Conservation (phyloP, 2,888 invertebrate species). For the Microdon myrmicae region DNA sequence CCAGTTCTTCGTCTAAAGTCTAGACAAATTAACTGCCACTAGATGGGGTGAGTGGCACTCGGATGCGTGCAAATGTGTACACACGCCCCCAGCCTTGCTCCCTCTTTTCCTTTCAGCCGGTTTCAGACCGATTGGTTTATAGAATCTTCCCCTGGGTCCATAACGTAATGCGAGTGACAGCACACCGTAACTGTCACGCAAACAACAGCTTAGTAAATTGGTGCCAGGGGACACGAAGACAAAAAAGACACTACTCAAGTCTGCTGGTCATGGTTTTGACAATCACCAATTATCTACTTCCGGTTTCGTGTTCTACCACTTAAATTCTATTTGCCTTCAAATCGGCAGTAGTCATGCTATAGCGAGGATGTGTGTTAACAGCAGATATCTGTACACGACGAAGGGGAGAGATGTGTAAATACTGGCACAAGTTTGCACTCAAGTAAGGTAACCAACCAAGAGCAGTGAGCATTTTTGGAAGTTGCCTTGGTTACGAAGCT, state of each 20-base stretch:
- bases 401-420: too few species aligned
- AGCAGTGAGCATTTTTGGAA: too few species aligned
- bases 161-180: constrained; percentile 37
- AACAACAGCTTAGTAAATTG: constrained; percentile 23
- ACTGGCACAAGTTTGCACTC: too few species aligned
- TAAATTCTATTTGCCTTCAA: constrained; percentile 47
- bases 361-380: too few species aligned
- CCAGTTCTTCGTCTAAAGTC: constrained; percentile 26
- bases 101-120: too few species aligned
- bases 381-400: too few species aligned
- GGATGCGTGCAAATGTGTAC: constrained; percentile 45
- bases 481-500: too few species aligned
- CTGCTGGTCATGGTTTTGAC: constrained; percentile 45
- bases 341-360: too few species aligned
- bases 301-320: constrained; percentile 49
- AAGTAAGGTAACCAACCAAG: too few species aligned
- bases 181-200: constrained; percentile 31
- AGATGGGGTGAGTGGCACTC: background rate
- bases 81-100: constrained; percentile 6
- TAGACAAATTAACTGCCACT: constrained; percentile 41
- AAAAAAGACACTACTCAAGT: constrained; percentile 10
- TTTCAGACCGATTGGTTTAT: too few species aligned
- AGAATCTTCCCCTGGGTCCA: too few species aligned
- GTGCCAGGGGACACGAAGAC: background rate
- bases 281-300: constrained; percentile 50